Conservation (phyloP, 2,113 vertebrate genomes). For the Delphinus delphis region DNA sequence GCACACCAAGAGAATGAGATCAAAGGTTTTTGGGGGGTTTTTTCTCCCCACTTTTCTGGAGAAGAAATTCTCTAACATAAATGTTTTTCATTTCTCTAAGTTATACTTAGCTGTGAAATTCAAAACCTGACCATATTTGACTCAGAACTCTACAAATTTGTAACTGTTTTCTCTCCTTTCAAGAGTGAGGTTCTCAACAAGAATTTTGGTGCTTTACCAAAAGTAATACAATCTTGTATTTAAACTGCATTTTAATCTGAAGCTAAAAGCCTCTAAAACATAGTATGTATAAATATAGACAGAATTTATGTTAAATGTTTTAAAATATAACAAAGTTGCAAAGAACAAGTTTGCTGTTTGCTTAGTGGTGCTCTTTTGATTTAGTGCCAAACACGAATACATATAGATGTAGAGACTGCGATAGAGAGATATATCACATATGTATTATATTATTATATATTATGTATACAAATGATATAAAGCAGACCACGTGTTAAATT, state of each 20-base stretch:
- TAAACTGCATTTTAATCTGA: constrained; percentile 12
- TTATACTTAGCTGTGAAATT: constrained; percentile 62
- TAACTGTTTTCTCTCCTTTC: constrained; percentile 5
- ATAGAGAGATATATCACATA: neutral
- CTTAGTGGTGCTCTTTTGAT: neutral
- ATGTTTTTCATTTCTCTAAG: constrained; percentile 52
- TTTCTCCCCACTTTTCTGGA: neutral
- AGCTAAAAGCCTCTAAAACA: neutral
- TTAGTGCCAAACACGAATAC: neutral
- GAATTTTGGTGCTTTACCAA: constrained; percentile 31
- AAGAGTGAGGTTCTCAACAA: constrained; percentile 33
- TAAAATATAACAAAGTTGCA: neutral
- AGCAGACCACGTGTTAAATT: neutral
- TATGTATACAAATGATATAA: neutral
- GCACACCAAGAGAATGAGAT: neutral
- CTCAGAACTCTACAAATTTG: constrained; percentile 42
- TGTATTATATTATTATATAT: neutral
- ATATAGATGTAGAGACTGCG: neutral
- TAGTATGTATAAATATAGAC: neutral
- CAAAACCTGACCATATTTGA: constrained; percentile 59
- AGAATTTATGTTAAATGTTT: constrained; percentile 12
- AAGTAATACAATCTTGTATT: constrained; percentile 35
- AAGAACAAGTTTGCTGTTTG: neutral
- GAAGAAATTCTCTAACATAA: neutral
- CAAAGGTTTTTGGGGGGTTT: neutral